Evolutionary conservation across 2,888 invertebrate genomes (phyloP), one percentile per base, ranked within the genome.

Genomic region (Parasteatoda lunata): DNA sequence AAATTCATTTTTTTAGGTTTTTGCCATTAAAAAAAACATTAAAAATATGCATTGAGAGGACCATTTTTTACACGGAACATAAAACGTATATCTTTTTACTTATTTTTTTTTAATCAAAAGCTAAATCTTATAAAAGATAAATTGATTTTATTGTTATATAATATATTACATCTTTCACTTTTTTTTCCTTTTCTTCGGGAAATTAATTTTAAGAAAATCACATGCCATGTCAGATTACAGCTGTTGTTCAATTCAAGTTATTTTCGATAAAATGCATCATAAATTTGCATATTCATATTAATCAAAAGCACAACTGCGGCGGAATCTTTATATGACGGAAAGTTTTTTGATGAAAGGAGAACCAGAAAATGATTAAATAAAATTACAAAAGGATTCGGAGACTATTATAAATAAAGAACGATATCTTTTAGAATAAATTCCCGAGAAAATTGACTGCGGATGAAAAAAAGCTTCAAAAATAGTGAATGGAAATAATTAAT

Each of bases 281-380:
- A 83, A 83, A 83, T 83, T 83, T 83, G 83, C 77, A 83, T 83
- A 83, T 71, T 66, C 65, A 77, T 83, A 83, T 83, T 77, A 83
- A 83, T 83, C 77, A 65, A 82, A 70, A 72, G 54, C 52, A 51
- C 49, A n/a, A 80, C 66, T 54, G 48, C 9, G 64, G 48, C 52
- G 15, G 54, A 73, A 73, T 52, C 59, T 49, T 71, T 51, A 45
- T 47, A 48, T 68, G 15, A 64, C 9, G 70, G 65, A 71, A 77
- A 52, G 13, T 51, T 71, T 77, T 83, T 83, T 52, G 6, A 71
- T 13, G 48, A 71, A n/a, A 69, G 51, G 9, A 71, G 68, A 68
- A 49, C 49, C 47, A 65, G 54, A 83, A 71, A 75, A 75, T 68
- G 76, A 73, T 81, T 81, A 75, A 65, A n/a, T 64, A 45, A 54